phyloP scores from a whole-genome alignment of 2,888 invertebrate genomes.

The Noctua janthe region DNA sequence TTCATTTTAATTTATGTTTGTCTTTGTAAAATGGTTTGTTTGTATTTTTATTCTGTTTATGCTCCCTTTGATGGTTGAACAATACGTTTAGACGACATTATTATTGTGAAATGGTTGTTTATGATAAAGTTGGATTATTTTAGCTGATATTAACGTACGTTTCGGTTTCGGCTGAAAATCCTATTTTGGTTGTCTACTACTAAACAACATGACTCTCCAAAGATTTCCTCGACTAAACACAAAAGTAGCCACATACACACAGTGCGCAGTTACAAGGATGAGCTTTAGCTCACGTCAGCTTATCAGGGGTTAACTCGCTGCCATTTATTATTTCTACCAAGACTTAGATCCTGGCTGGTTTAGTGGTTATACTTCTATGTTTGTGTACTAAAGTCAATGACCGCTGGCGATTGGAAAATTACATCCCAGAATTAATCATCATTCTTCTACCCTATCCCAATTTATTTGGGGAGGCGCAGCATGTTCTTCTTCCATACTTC shows the following conservation, averaged over 20 bases:
- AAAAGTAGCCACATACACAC: conserved; percentile 20
- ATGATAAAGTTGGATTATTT: not conserved
- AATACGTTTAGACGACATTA: conserved; percentile 4
- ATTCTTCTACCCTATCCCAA: not conserved
- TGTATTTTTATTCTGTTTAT: conserved; percentile 21
- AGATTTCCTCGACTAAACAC: conserved; percentile 16
- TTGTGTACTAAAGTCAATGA: not conserved
- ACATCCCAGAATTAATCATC: not conserved
- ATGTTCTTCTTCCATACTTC: not conserved
- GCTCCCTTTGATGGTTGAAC: conserved; percentile 8
- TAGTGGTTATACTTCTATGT: conserved; percentile 21
- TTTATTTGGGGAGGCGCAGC: not conserved
- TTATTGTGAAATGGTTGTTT: conserved; percentile 7
- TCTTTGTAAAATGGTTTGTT: conserved; percentile 45
- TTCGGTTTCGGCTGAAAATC: not conserved
- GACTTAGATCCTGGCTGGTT: conserved; percentile 51
- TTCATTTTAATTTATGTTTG: conserved; percentile 50
- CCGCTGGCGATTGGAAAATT: not conserved
- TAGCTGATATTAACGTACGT: not conserved
- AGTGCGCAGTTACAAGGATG: conserved; percentile 40
- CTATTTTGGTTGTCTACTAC: not conserved
- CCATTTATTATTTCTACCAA: conserved; percentile 59
- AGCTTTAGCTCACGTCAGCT: conserved; percentile 50
- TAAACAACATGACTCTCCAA: not conserved
- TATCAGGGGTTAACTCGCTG: conserved; percentile 51